Evolutionary conservation across 2,888 invertebrate species (phyloP), one percentile per base, ranked within the genome.

Genomic region (Uropetala carovei): DNA sequence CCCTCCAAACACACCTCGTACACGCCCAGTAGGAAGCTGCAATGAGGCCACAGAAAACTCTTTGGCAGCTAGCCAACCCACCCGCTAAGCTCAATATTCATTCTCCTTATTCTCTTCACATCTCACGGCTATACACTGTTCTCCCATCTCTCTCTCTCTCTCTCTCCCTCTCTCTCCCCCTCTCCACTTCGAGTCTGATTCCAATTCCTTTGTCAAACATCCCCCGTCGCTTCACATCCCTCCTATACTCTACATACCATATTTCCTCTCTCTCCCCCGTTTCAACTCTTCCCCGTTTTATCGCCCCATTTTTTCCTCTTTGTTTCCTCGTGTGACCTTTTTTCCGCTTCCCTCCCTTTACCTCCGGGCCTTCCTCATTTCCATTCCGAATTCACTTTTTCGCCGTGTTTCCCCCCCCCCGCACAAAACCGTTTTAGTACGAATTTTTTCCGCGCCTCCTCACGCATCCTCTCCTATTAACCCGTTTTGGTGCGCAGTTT

Each of bases 181-280:
- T 11, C 75, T 9, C 13, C 13, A 13, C 75, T 22, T 27, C 75
- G 27, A 22, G 13, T 75, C 75, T 4, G 75, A 75, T n/a, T 75
- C 75, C 75, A 75, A 75, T 75, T 27, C 75, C 10, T 75, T 75
- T 75, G 75, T 75, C 75, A 75, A 75, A 75, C 75, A 75, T 75
- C 27, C 75, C 5, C 75, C n/a, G 75, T 27, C 75, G 75, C 13
- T 27, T 27, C 27, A 75, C 75, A 27, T 75, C 27, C 13, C 27
- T 14, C 68, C n/a, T n/a, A 1, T n/a, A 68, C 68, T 43, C 68
- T 5, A 22, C 22, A 18, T 68, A 10, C 75, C 75, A 75, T 13
- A 75, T 22, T 75, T 7, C 22, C 22, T 27, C 22, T 18, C 68
- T 68, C 7, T 10, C n/a, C 68, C 18, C 14, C 22, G 10, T 75